Conservation (phyloP, 2,797 vertebrate species). For the Micrastur ruficollis region DNA sequence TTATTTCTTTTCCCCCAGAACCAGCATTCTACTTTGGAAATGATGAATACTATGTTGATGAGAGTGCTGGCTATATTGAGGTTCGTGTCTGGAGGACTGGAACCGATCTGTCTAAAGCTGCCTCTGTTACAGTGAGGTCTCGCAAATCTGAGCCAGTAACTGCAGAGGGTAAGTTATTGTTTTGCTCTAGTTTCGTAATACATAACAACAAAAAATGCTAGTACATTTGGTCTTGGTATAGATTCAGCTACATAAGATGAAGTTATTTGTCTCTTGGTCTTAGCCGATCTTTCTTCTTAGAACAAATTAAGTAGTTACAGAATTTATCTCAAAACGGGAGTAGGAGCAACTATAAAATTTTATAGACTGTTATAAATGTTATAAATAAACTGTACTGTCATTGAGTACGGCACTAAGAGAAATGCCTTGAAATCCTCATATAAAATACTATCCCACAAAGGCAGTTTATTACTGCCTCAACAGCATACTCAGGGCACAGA, state of each 20-base stretch:
- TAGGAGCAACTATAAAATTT: neutral
- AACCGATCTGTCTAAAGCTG: constrained; percentile 86
- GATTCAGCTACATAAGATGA: neutral
- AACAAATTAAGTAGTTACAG: neutral
- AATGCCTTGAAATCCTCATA: neutral
- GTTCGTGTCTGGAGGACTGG: constrained; percentile 89
- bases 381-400: too few relatives aligned
- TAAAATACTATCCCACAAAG: neutral
- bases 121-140: constrained; percentile 88
- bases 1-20: constrained; percentile 71
- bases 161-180: constrained; percentile 82
- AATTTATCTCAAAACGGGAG: neutral
- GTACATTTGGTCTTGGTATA: neutral
- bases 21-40: constrained; percentile 90
- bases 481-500: neutral
- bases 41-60: constrained; percentile 84
- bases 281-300: neutral
- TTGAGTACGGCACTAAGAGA: neutral
- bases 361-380: too few relatives aligned
- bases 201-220: neutral
- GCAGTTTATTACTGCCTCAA: neutral
- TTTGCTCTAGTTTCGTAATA: neutral
- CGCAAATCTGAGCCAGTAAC: constrained; percentile 86
- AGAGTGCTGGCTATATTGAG: constrained; percentile 86
- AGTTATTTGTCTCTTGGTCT: neutral